Conservation (phyloP, 2,113 vertebrate species). For the Upupa epops region DNA sequence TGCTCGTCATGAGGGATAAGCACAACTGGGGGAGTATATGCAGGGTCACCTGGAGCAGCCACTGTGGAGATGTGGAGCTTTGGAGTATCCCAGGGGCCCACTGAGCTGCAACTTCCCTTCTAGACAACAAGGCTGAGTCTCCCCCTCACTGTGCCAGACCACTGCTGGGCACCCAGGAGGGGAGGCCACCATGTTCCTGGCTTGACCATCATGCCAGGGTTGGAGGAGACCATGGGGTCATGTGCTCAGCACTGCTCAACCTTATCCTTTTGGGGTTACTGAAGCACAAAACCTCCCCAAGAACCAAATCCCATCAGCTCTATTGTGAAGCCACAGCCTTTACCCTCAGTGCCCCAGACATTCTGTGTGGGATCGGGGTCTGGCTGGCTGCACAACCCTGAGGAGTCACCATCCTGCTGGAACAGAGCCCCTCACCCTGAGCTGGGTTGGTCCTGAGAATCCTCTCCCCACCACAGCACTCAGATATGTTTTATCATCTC, state of each 20-base stretch:
- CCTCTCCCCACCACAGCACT: background rate
- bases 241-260: background rate
- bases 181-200: background rate
- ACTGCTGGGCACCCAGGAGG: background rate
- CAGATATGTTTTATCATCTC: background rate
- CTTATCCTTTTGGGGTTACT: background rate
- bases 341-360: background rate
- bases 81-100: background rate
- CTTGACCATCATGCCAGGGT: background rate
- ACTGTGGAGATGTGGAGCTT: background rate
- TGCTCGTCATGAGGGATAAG: background rate
- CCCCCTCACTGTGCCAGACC: background rate
- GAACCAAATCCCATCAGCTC: background rate
- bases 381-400: background rate
- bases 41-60: background rate
- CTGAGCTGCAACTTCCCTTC: background rate
- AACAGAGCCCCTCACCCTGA: background rate
- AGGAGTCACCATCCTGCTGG: background rate
- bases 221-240: no score
- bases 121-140: background rate
- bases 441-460: background rate
- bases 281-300: background rate
- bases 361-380: background rate
- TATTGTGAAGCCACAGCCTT: fast-evolving
- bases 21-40: background rate